Evolutionary conservation across 2,888 invertebrate species (phyloP), one percentile per base, ranked within the genome.

Genomic region (Carcina quercana): DNA sequence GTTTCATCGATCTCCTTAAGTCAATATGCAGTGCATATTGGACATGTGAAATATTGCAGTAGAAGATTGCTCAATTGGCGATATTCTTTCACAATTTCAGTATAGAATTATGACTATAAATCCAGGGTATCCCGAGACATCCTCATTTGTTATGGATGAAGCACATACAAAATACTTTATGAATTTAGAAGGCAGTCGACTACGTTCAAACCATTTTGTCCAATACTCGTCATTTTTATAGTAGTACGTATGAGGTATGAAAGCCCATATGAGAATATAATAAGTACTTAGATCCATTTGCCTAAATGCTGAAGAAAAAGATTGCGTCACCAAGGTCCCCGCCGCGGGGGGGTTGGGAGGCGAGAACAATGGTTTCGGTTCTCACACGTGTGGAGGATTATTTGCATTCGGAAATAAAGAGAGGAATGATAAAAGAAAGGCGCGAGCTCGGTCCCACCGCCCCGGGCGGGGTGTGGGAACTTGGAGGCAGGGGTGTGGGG

Each of bases 331-430:
- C 79, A 78, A 80, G 76, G 79, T 78, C 74, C 74, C 74, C 72
- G 62, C 64, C 60, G 74, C 53, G 60, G 59, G 60, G 75, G 74
- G 68, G 58, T 64, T 61, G 75, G 74, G 68, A 68, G 74, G 79
- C 72, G 78, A 78, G 82, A 83, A 83, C 84, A 83, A 83, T 83
- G 84, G 83, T 83, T 84, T 84, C 82, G 82, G 83, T 84, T 85
- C 85, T 84, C 84, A 85, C 84, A 84, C 85, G 84, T 84, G 83
- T 82, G 84, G 84, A 83, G 83, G 84, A 84, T 84, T 85, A 85
- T 85, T 85, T 85, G 85, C 85, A 85, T 85, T 85, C 85, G 85
- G 85, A 83, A 82, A 83, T 82, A 82, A 83, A 82, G 78, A 84
- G 79, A 85, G 83, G 79, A 78, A 76, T 80, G 79, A 80, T 80